Base-by-base conservation (phyloP, 2,797 vertebrate genomes). In the Orientallactaga sibirica region DNA sequence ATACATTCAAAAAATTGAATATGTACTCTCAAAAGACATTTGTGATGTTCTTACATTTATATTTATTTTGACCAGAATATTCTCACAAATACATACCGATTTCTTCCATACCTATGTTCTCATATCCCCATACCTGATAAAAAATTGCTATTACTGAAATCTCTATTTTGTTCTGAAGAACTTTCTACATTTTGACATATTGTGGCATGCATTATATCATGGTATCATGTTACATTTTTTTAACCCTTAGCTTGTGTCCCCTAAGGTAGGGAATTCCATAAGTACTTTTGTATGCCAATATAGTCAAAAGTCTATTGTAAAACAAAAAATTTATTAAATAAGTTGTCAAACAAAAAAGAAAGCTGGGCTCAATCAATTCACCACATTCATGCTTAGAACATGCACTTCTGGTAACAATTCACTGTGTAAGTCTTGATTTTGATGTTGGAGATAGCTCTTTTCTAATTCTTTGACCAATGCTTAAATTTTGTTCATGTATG, bases 221-320 rank as follows among this genome's bases (percentile, higher is more conserved):
- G 16, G 61, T 41, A 48, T 33, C 79, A 67, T 48, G 48, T 61
- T n/a, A 67, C 41, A 10, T 87, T 37, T 62, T 93, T 75, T 75
- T 71, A 52, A 64, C 61, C 7, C 5, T 37, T 62, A 64, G 27
- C 14, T 62, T 41, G 8, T 81, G 37, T 18, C 86, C 48, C 27
- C 66, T 84, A 66, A 75, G 24, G 6, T 18, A 55, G 6, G 24
- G 41, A 48, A 41, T 48, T 41, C 37, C 5, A 48, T 1, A 11
- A 71, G 37, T 61, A 61, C 67, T 95, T 94, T 80, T 93, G 20
- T 86, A 70, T 85, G 92, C 48, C 27, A 27, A 22, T 74, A 66
- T 62, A 66, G 20, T 78, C 29, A 80, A 78, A n/a, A 91, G 61
- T 7, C 68, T 75, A 33, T 77, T 83, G 33, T 12, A 93, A 86